Evolutionary conservation across 2,113 vertebrate genomes (phyloP).

Genomic region (Verasper variegatus): DNA sequence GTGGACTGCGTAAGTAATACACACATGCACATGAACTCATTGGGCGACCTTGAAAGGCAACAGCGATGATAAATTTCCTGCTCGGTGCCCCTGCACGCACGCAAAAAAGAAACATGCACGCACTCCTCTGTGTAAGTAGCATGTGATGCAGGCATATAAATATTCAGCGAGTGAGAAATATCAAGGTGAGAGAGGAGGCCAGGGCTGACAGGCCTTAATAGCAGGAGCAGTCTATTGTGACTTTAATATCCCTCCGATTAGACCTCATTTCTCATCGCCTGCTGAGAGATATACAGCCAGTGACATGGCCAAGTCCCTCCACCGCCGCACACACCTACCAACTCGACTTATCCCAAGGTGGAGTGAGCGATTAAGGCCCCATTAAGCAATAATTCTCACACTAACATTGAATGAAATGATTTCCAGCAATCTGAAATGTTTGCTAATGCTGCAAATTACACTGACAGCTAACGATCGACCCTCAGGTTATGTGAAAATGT

Average conservation of each 20-base stretch:
- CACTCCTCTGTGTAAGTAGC: conserved; percentile 54
- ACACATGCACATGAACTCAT: conserved; percentile 30
- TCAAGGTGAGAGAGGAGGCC: conserved; percentile 75
- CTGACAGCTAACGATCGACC: background rate
- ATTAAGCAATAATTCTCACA: conserved; percentile 49
- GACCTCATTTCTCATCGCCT: conserved; percentile 77
- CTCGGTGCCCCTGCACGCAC: conserved; percentile 18
- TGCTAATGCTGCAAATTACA: background rate
- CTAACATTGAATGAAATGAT: conserved; percentile 47
- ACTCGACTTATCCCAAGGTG: conserved; percentile 53
- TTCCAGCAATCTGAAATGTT: conserved; percentile 30
- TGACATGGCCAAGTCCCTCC: conserved; percentile 76
- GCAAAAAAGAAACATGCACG: conserved; percentile 37
- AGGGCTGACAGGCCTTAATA: conserved; percentile 80
- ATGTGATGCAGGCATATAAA: conserved; percentile 74
- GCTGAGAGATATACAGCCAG: conserved; percentile 72
- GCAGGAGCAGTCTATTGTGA: conserved; percentile 81
- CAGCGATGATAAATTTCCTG: conserved; percentile 31
- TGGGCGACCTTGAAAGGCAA: conserved; percentile 37
- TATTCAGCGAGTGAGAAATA: conserved; percentile 79
- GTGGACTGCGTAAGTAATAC: conserved; percentile 48
- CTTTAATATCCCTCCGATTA: conserved; percentile 83
- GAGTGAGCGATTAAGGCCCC: conserved; percentile 53
- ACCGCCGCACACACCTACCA: conserved; percentile 35
- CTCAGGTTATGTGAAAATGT: background rate